phyloP scores from a whole-genome alignment of 2,888 invertebrate genomes.

The Oscheius myriophilus region DNA sequence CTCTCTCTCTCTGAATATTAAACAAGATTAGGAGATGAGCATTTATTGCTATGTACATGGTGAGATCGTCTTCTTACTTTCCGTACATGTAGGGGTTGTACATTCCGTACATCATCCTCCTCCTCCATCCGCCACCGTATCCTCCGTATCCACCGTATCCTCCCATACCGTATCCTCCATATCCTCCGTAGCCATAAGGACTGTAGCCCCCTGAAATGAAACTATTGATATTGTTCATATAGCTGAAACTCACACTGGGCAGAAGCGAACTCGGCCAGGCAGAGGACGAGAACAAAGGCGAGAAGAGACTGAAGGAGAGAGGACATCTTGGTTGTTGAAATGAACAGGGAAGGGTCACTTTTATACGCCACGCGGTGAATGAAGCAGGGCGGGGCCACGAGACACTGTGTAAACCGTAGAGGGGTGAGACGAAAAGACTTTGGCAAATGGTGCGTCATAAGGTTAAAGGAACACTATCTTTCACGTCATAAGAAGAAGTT shows the following conservation, averaged over 20 bases:
- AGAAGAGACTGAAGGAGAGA: slow-evolving; percentile 4
- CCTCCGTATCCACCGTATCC: too few species aligned
- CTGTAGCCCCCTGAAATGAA: background rate
- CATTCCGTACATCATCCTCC: slow-evolving; percentile 20
- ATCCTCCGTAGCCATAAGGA: background rate
- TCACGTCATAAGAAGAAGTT: too few species aligned
- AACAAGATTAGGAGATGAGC: background rate
- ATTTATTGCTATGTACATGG: background rate
- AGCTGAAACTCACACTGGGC: too few species aligned
- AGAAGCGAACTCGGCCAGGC: slow-evolving; percentile 8
- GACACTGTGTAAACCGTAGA: background rate
- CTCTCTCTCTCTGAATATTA: too few species aligned
- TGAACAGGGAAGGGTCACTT: background rate
- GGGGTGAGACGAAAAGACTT: background rate
- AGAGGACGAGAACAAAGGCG: slow-evolving; percentile 11
- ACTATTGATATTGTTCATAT: background rate
- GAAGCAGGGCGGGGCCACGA: background rate
- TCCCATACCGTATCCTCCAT: slow-evolving; percentile 5
- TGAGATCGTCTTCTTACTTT: background rate
- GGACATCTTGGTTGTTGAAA: slow-evolving; percentile 2
- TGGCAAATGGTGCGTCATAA: background rate
- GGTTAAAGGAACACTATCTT: too few species aligned
- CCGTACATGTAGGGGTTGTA: slow-evolving; percentile 7
- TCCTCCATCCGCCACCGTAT: background rate
- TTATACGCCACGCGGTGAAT: too few species aligned